Conservation (phyloP, 1,140 invertebrate species). For the Dendrolimus punctatus region DNA sequence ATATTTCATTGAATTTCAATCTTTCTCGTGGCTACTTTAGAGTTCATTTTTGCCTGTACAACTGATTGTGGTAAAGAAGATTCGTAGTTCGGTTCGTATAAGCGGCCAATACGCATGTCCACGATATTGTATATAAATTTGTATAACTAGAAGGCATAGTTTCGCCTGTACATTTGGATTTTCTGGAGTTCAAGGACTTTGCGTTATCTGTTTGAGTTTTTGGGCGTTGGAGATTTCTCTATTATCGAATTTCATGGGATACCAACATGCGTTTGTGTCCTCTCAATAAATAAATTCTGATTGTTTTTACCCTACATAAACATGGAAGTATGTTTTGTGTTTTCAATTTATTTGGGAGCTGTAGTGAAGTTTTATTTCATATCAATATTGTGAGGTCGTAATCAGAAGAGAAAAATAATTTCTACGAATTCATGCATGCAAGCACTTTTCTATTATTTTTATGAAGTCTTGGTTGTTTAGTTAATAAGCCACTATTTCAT, state of each 20-base stretch:
- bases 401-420: too few relatives aligned
- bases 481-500: too few relatives aligned
- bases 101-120: slow-evolving; percentile 70
- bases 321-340: too few relatives aligned
- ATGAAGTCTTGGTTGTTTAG: too few relatives aligned
- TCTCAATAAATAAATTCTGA: not conserved
- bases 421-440: too few relatives aligned
- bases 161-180: slow-evolving; percentile 64
- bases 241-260: slow-evolving; percentile 20
- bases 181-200: slow-evolving; percentile 66
- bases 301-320: too few relatives aligned
- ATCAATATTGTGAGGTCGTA: too few relatives aligned
- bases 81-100: slow-evolving; percentile 58
- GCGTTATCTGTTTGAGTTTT: slow-evolving; percentile 51
- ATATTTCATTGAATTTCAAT: slow-evolving; percentile 19
- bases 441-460: too few relatives aligned
- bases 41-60: slow-evolving; percentile 27
- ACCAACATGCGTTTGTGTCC: slow-evolving; percentile 7
- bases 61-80: slow-evolving; percentile 49
- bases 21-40: slow-evolving; percentile 20
- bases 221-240: slow-evolving; percentile 14
- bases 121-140: slow-evolving; percentile 63
- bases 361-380: too few relatives aligned
- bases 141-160: slow-evolving; percentile 53
- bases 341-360: too few relatives aligned